phyloP scores from a whole-genome alignment of 2,797 vertebrate genomes.

The Sardinella longiceps region DNA sequence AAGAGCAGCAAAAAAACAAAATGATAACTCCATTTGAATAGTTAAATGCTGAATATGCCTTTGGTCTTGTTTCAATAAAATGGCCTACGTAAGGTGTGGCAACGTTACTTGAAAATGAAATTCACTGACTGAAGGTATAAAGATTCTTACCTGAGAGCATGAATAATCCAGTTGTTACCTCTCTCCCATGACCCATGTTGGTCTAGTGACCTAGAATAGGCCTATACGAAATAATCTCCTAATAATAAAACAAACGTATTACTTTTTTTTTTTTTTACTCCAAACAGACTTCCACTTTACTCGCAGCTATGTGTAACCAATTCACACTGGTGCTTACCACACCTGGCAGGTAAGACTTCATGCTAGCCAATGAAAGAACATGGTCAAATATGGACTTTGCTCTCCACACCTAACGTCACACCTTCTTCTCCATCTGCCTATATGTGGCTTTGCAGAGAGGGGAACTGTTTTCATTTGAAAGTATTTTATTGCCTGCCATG shows the following conservation, averaged over 20 bases:
- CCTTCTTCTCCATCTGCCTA: not conserved
- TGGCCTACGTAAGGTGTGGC: not conserved
- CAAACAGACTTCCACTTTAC: not conserved
- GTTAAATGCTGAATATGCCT: not conserved
- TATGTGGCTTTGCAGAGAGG: not conserved
- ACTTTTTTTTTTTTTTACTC: not conserved
- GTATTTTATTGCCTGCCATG: not conserved
- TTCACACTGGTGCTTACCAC: not conserved
- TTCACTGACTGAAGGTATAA: not conserved
- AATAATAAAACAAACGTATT: not conserved
- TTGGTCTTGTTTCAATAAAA: not conserved
- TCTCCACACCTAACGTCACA: not conserved
- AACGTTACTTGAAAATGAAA: not conserved
- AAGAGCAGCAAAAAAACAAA: not conserved
- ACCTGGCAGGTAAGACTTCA: constrained; percentile 1
- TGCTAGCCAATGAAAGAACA: not conserved
- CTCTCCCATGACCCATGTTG: not conserved
- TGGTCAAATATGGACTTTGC: constrained; percentile 7
- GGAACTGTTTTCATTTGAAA: not conserved
- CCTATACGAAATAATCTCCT: not conserved
- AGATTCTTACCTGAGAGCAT: constrained; percentile 11
- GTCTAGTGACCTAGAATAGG: too few species aligned
- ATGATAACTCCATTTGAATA: not conserved
- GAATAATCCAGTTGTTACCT: not conserved
- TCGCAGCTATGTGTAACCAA: not conserved